Evolutionary conservation across 1,140 invertebrate species (phyloP), one percentile per base, ranked within the genome.

Genomic region (Chrysoperla carnea): DNA sequence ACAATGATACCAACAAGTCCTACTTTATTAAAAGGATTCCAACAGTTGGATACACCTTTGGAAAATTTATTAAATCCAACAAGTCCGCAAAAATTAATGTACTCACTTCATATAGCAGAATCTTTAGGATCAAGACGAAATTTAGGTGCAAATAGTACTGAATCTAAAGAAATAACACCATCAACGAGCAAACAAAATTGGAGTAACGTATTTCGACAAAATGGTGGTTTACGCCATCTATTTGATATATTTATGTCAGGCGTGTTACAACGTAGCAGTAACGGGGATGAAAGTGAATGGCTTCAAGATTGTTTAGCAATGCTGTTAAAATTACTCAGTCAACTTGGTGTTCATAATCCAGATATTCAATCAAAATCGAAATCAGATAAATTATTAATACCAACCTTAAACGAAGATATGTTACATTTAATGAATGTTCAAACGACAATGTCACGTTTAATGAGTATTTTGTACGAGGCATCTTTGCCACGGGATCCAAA

Each of bases 11-110:
- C 91, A 1, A 88, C 91, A 0, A 91, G 81, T 63, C 84, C 85
- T 0, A 80, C 78, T 1, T 69, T 93, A 23, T 58, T 92, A 8
- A 71, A 83, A 61, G 82, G 82, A 6, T 92, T 95, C 50, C 81
- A 84, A 52, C 75, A 78, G 46, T 63, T 86, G 0, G 69, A 60
- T 44, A 57, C 49, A 39, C 72, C 76, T 46, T 61, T 89, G 47
- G 70, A 75, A 15, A 75, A 82, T 49, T 58, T 93, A 1, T 64
- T 95, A 1, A 82, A 91, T 63, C 84, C 87, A 1, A 74, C 76
- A 2, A 88, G 84, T 60, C 81, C 89, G 1, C 89, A 94, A 59
- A 91, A 91, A 56, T 70, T 95, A 36, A 92, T 94, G 84, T 95
- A 95, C 58, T 90, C 86, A 1, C 59, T 94, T 35, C 89, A 93